Percentiles rank a stretch among this genome's conserved stretches.
Conservation (phyloP, 1,140 invertebrate species). For the Papilio polytes region DNA sequence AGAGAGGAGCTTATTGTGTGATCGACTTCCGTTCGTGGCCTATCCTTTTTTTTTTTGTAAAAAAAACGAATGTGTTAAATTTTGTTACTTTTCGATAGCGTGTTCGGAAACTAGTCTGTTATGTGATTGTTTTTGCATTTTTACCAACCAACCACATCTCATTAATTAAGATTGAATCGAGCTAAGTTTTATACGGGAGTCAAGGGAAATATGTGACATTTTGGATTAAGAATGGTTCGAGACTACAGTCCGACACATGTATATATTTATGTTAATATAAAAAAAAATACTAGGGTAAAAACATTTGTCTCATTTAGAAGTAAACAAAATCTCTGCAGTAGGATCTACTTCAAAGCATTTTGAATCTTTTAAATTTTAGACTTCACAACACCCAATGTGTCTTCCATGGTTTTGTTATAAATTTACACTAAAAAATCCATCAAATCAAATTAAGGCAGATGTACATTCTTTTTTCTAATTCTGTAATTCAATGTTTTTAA, state of each 20-base stretch:
- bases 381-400: slow-evolving; percentile 9
- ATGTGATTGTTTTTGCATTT: slow-evolving; percentile 82
- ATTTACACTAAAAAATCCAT: not conserved
- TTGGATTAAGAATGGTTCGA: slow-evolving; percentile 62
- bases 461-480: not conserved
- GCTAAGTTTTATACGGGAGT: slow-evolving; percentile 69
- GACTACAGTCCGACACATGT: slow-evolving; percentile 14
- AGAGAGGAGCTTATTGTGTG: slow-evolving; percentile 74
- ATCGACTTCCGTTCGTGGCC: slow-evolving; percentile 75
- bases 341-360: not conserved
- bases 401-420: slow-evolving; percentile 2
- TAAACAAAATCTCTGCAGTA: slow-evolving; percentile 8
- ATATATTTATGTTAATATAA: slow-evolving; percentile 1
- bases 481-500: not conserved
- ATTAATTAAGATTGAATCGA: slow-evolving; percentile 77
- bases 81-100: slow-evolving; percentile 75
- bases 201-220: slow-evolving; percentile 80
- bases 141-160: slow-evolving; percentile 78
- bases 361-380: slow-evolving; percentile 4
- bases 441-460: not conserved
- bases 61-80: slow-evolving; percentile 52
- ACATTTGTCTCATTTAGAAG: not conserved
- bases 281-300: not conserved
- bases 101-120: slow-evolving; percentile 82
- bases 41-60: slow-evolving; percentile 74